These are phyloP conservation scores for Ernsta delagoae DNA, from an alignment of 2,888 invertebrate genomes.

Conservation along the genomic window DNA sequence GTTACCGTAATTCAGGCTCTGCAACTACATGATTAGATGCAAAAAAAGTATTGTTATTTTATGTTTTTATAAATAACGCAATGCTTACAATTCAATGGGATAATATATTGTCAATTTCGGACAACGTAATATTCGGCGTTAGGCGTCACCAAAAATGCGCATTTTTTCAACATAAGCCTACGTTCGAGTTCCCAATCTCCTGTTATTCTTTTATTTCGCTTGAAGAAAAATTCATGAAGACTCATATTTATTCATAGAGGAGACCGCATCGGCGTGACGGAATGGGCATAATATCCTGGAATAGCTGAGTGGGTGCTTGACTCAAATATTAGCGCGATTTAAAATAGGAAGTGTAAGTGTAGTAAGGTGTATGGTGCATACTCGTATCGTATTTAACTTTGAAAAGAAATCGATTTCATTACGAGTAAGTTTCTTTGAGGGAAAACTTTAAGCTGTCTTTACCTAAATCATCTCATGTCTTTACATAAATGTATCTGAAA, in stretches of 20 bases:
- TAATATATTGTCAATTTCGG: neutral
- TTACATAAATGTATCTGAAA: no score
- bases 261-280: conserved; percentile 29
- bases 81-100: no score
- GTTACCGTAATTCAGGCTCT: no score
- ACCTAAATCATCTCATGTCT: no score
- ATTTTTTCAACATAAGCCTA: conserved; percentile 23
- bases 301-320: conserved; percentile 15
- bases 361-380: no score
- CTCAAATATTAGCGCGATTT: conserved; percentile 11
- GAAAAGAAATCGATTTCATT: no score
- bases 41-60: no score
- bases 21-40: no score
- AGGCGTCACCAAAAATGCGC: conserved; percentile 23
- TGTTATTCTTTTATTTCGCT: conserved; percentile 35
- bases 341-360: neutral
- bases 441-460: no score
- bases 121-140: neutral
- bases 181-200: conserved; percentile 15
- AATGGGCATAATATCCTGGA: conserved; percentile 17
- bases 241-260: conserved; percentile 36
- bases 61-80: no score
- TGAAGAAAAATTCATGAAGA: conserved; percentile 34
- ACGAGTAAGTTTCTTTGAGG: no score
- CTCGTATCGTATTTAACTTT: no score